These are phyloP conservation scores for Neolamprologus hecqui DNA, from an alignment of 2,113 vertebrate species.

Conservation along the genomic window DNA sequence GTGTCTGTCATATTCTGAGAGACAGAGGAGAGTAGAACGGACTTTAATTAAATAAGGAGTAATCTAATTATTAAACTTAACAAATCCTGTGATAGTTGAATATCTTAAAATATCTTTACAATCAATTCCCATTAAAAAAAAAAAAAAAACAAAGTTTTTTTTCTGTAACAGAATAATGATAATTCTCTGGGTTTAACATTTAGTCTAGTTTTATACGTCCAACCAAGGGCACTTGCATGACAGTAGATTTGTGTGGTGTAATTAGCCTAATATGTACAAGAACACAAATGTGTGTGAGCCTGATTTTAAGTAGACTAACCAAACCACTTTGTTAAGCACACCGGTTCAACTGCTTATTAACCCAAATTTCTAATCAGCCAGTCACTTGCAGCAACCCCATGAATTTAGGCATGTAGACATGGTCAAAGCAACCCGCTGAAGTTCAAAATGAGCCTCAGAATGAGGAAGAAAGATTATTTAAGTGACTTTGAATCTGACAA, in stretches of 20 bases:
- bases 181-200: neutral
- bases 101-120: neutral
- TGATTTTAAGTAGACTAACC: neutral
- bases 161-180: neutral
- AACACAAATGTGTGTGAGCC: neutral
- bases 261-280: neutral
- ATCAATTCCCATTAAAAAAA: neutral
- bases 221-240: neutral
- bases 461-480: neutral
- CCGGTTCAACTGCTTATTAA: neutral
- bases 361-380: neutral
- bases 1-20: slow-evolving; percentile 98
- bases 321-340: neutral
- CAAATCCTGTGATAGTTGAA: neutral
- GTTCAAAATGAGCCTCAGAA: neutral
- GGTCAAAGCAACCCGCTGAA: fast-evolving
- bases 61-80: neutral
- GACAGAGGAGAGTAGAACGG: neutral
- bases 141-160: neutral
- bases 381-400: neutral
- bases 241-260: neutral
- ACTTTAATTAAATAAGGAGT: neutral
- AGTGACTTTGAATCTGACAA: neutral
- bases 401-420: neutral
- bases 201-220: neutral